Evolutionary conservation across 2,113 vertebrate genomes (phyloP).

Genomic region (Lutjanus erythropterus): DNA sequence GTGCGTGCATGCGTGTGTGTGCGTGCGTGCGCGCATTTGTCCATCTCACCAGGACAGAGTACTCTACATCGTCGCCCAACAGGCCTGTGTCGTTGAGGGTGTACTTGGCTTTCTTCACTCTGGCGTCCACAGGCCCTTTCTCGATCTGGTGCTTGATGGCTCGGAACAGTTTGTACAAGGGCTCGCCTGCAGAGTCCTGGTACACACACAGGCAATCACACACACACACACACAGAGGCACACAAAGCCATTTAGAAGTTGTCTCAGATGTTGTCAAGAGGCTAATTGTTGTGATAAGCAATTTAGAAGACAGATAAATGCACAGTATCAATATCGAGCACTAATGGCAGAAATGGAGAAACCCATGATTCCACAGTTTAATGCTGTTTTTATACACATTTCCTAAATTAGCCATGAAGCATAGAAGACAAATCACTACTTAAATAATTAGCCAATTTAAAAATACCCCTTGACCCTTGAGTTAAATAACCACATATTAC

Average conservation of each 20-base stretch:
- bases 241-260: slow-evolving; percentile 41
- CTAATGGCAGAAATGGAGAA: slow-evolving; percentile 36
- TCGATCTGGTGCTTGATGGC: slow-evolving; percentile 99
- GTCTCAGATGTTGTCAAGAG: slow-evolving; percentile 47
- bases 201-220: slow-evolving; percentile 29
- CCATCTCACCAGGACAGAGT: slow-evolving; percentile 89
- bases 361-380: slow-evolving; percentile 24
- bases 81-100: slow-evolving; percentile 96
- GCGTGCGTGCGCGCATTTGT: background rate
- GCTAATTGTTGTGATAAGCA: slow-evolving; percentile 65
- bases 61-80: slow-evolving; percentile 96
- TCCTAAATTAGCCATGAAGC: background rate
- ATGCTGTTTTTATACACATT: background rate
- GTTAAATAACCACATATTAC: background rate
- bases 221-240: slow-evolving; percentile 39
- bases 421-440: background rate
- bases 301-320: slow-evolving; percentile 46
- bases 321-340: slow-evolving; percentile 22
- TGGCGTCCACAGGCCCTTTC: slow-evolving; percentile 96
- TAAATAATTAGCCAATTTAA: background rate
- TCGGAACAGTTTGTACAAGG: slow-evolving; percentile 97
- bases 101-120: slow-evolving; percentile 97
- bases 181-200: slow-evolving; percentile 96
- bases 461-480: background rate
- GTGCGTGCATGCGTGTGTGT: background rate